These are phyloP conservation scores for Ctenosaura bakeri DNA, from an alignment of 2,797 vertebrate species.

Conservation along the genomic window DNA sequence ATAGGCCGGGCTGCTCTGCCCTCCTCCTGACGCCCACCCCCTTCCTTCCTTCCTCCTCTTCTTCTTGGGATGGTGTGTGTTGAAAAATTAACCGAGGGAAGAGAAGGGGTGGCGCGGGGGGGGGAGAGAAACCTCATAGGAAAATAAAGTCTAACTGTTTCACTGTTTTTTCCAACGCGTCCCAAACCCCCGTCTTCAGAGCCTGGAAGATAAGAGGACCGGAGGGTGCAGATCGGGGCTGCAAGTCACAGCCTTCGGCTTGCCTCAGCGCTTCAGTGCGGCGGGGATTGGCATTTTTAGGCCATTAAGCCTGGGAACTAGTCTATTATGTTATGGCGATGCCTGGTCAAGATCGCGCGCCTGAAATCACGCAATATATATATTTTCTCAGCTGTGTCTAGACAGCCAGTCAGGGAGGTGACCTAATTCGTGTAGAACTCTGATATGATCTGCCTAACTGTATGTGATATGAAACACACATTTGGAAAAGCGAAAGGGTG, in stretches of 20 bases:
- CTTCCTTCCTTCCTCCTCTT: neutral
- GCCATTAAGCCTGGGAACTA: neutral
- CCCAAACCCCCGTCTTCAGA: too few relatives aligned
- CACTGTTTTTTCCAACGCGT: neutral
- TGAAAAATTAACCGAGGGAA: neutral
- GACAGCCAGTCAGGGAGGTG: neutral
- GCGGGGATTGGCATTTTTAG: neutral
- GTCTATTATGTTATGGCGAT: neutral
- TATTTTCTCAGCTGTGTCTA: neutral
- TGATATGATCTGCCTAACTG: neutral
- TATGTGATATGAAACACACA: neutral
- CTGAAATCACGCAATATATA: neutral
- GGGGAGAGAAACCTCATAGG: neutral
- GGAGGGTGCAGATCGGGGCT: neutral
- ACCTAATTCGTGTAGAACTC: neutral
- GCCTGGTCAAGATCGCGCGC: neutral
- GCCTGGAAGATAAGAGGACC: neutral
- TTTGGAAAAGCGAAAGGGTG: neutral
- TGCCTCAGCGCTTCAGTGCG: neutral
- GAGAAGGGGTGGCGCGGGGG: rapidly evolving
- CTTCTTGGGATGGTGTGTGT: slow-evolving; percentile 1
- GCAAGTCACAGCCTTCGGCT: neutral
- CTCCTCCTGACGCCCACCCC: slow-evolving; percentile 17
- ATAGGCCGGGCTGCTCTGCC: slow-evolving; percentile 34
- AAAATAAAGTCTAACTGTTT: neutral